Evolutionary conservation across 1,140 invertebrate species (phyloP), one percentile per base, ranked within the genome.

Genomic region (Apis laboriosa): DNA sequence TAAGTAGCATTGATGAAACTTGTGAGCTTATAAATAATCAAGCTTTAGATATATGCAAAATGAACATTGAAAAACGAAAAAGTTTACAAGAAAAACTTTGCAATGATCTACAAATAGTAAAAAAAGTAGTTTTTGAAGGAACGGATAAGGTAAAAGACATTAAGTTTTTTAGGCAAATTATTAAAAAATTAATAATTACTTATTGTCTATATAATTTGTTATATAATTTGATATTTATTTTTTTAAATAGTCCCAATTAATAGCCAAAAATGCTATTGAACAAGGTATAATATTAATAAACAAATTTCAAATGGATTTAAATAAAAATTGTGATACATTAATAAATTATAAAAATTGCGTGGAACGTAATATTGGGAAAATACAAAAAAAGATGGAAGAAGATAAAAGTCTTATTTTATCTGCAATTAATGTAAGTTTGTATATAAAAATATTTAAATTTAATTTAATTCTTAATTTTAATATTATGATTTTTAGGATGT

Each of bases 271-370:
- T 49, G 76, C 87, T 68, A 68, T 87, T n/a, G 55, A 15, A 61
- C 76, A 90, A 55, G 86, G 92, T 64, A 84, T 80, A 66, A 51
- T 82, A 58, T 81, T 92, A 43, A 84, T 90, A 28, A 77, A 87
- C 58, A 77, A 93, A 77, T 88, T 94, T 63, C 86, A 92, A 90
- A 85, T 61, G 53, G 86, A 90, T 53, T 64, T 93, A n/a, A 88
- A 83, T 51, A 75, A 84, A 58, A 89, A 80, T 64, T 81, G 90
- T 13, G 84, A 88, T 83, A 83, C 81, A 64, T 86, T 93, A n/a
- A 68, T 28, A 15, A 84, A 82, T 51, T 90, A 92, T 49, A 89
- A 91, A 78, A 80, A 83, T 83, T 75, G 70, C 1, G 74, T 90
- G 58, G 85, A 90, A 76, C 51, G 70, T 60, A 87, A 88, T 72